These are phyloP conservation scores for Berghia stephanieae DNA, from an alignment of 1,140 invertebrate species.

Conservation along the genomic window DNA sequence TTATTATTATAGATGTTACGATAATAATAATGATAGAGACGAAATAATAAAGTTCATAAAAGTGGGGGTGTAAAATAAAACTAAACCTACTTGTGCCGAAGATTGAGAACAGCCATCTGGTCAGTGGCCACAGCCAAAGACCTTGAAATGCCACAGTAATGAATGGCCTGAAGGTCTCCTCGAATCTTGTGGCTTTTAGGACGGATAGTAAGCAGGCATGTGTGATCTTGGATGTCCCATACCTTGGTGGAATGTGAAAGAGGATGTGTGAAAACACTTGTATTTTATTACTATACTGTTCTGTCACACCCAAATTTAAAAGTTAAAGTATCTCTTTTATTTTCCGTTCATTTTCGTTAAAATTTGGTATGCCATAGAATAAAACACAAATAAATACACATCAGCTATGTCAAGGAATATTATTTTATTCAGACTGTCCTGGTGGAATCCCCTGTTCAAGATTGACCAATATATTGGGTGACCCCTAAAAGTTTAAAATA, in stretches of 20 bases:
- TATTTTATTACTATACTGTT: no score
- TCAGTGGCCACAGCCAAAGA: conserved; percentile 64
- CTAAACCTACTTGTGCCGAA: conserved; percentile 54
- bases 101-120: conserved; percentile 60
- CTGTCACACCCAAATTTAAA: no score
- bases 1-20: not conserved
- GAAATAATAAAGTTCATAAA: not conserved
- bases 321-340: no score
- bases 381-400: no score
- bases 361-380: no score
- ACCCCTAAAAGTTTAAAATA: no score
- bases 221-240: conserved; percentile 67
- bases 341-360: no score
- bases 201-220: conserved; percentile 62
- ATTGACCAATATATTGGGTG: no score
- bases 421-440: no score
- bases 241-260: conserved; percentile 47
- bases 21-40: conserved; percentile 15
- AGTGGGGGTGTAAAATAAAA: no score
- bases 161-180: conserved; percentile 64
- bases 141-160: conserved; percentile 62
- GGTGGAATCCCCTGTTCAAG: no score
- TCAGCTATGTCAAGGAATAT: no score
- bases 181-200: conserved; percentile 66
- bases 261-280: not conserved